Evolutionary conservation across 92 coral and sea anemone species (phyloP), one percentile per base, ranked within the genome.

Genomic region (Blastomussa wellsi): DNA sequence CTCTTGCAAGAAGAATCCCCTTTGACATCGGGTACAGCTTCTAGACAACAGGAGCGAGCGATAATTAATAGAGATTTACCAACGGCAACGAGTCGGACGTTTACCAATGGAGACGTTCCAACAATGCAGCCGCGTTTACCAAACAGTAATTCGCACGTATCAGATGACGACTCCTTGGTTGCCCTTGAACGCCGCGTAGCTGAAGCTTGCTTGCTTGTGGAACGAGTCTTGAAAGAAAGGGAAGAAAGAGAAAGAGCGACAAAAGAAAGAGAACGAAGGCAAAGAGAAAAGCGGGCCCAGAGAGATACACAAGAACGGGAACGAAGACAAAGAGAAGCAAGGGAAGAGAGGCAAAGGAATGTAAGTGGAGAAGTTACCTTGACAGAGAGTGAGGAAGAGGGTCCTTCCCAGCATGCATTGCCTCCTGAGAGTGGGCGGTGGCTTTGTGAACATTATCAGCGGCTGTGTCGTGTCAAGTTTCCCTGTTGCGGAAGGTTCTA

Each of bases 401-500:
- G 35, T 28, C 74, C 57, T 65, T 16, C 47, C 81, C 75, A 44
- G 76, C 67, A 7, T 24, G 48, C 8, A 74, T 44, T 44, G 76
- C 82, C 0, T 57, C 79, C 12, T 73, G 87, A 32, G 81, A 57
- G 52, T 49, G 82, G 10, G 24, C 71, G 32, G 71, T 91, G 93
- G 90, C 74, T 91, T 17, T 94, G 98, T 66, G 83, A 66, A 19
- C 98, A 94, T 57, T 94, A 88, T 83, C 88, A 94, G 82, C 75
- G 98, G 74, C 90, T 70, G 5, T 94, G 98, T 52, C 77, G 81
- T 17, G 86, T 92, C 6, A 80, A 78, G 49, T 94, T 94, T 62
- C 87, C 91, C 8, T 94, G 98, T 53, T 94, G 98, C 79, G 72
- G 82, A 13, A 28, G n/a, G 59, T 92, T 79, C 81, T 88, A 80